phyloP scores from a whole-genome alignment of 2,888 invertebrate genomes.

The Spodoptera picta region DNA sequence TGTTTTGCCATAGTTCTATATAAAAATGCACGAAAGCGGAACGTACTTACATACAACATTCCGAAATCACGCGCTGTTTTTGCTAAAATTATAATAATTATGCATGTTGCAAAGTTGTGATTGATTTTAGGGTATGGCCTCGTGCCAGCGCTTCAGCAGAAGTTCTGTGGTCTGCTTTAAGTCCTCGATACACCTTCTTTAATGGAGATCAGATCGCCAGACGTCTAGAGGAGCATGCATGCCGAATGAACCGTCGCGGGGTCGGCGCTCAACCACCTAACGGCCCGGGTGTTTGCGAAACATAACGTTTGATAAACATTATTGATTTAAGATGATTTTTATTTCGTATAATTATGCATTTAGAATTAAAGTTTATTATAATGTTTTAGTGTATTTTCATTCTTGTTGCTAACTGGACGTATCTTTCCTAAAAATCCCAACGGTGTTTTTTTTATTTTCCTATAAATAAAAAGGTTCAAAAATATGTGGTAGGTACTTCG shows the following conservation, averaged over 20 bases:
- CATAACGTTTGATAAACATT: constrained; percentile 4
- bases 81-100: too few species aligned
- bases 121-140: constrained; percentile 16
- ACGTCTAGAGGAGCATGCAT: constrained; percentile 81
- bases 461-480: too few species aligned
- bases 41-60: too few species aligned
- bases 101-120: not conserved
- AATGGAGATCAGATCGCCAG: constrained; percentile 62
- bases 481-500: too few species aligned
- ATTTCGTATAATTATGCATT: constrained; percentile 8
- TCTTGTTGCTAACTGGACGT: not conserved
- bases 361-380: constrained; percentile 12
- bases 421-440: not conserved
- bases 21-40: too few species aligned
- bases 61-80: too few species aligned
- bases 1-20: too few species aligned
- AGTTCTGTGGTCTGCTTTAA: constrained; percentile 48
- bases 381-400: constrained; percentile 5
- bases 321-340: constrained; percentile 3
- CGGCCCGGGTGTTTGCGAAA: constrained; percentile 88
- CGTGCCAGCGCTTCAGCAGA: constrained; percentile 16
- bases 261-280: constrained; percentile 91
- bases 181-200: constrained; percentile 18
- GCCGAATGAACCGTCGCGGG: constrained; percentile 91
- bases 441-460: too few species aligned